These are phyloP conservation scores for Pangasius macronema DNA, from an alignment of 2,797 vertebrate species.

Conservation along the genomic window DNA sequence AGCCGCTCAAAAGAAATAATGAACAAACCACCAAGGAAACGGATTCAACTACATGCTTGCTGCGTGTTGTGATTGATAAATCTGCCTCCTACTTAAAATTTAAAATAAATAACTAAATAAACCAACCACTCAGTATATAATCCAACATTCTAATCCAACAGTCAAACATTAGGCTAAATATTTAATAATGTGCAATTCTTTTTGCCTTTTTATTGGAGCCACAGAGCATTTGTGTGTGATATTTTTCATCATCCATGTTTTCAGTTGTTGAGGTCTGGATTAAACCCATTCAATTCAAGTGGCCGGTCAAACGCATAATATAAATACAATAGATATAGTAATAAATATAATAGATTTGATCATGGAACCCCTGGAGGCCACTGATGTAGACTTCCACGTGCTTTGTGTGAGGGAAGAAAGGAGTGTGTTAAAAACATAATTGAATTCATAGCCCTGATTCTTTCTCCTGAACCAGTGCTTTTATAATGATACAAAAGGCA, in stretches of 20 bases:
- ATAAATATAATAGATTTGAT: not conserved
- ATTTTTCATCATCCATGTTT: not conserved
- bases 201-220: not conserved
- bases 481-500: conserved; percentile 29
- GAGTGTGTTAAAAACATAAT: not conserved
- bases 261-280: not conserved
- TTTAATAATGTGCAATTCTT: not conserved
- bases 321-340: not conserved
- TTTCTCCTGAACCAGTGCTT: not conserved
- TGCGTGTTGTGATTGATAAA: not conserved
- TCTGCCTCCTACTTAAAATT: not conserved
- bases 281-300: not conserved
- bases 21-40: not conserved
- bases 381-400: not conserved
- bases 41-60: not conserved
- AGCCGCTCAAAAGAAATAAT: not conserved
- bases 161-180: not conserved
- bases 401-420: not conserved
- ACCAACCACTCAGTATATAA: not conserved
- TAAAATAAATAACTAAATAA: not conserved
- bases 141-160: no score
- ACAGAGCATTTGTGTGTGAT: not conserved
- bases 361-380: not conserved
- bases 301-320: not conserved
- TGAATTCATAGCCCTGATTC: not conserved